Base-by-base conservation (phyloP, 2,888 invertebrate genomes). In the Gnatocerus cornutus region DNA sequence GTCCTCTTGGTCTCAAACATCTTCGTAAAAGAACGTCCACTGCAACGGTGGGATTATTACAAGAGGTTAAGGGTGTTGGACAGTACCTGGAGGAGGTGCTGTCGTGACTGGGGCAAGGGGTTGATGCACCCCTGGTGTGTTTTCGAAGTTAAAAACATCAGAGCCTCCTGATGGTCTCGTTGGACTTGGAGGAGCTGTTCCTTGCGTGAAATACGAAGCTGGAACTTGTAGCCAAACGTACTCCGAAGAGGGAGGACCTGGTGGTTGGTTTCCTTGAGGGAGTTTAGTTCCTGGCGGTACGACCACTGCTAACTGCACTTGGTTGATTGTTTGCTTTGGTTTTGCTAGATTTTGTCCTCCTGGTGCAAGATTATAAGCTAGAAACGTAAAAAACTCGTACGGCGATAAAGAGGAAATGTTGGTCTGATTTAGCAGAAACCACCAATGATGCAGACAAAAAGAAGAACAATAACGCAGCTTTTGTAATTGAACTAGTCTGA, bases 1-100 rank as follows among this genome's bases (percentile, higher is more conserved):
- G 92, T 1, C 91, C 89, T 50, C 90, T 84, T 29, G 86, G 86
- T 7, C 86, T 85, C 29, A 84, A 77, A 68, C 89, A 89, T 66
- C 76, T 78, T 48, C 72, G 68, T 33, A 68, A 69, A 29, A 81
- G 58, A 66, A 65, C 62, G 10, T 39, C 59, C 41, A 46, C 70
- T 69, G 39, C 7, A 43, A 43, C n/a, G n/a, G n/a, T n/a, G n/a
- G n/a, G n/a, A n/a, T n/a, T 14, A 33, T 21, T n/a, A n/a, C n/a
- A n/a, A 4, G 21, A 21, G 4, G 21, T 21, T 21, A 21, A 21
- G 33, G n/a, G n/a, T 4, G 2, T 7, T 33, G 6, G 33, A 2
- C 3, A 33, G 33, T 9, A 33, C 33, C 33, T 33, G 33, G 7
- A 9, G 30, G 16, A 5, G 30, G 13, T 4, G 21, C 8, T 27